Percentiles rank a stretch among this genome's conserved stretches.
Conservation (phyloP, 2,113 vertebrate species). For the Misgurnus mizolepis region DNA sequence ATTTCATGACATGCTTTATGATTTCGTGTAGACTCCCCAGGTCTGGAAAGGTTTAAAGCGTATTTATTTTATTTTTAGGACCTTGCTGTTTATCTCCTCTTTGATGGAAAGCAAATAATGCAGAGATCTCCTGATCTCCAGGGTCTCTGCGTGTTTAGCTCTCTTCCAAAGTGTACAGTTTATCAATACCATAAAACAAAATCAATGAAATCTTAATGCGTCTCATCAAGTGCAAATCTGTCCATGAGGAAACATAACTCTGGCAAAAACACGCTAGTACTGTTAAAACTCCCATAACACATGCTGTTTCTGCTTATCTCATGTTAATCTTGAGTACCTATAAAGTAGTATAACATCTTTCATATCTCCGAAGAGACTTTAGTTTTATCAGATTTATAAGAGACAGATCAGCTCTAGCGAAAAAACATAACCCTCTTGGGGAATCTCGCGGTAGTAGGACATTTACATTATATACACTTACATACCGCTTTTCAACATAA, state of each 20-base stretch:
- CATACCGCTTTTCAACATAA: too few species aligned
- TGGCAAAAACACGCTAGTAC: neutral
- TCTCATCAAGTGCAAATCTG: constrained; percentile 20
- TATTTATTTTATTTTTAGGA: constrained; percentile 37
- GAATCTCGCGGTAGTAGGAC: too few species aligned
- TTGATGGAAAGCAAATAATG: constrained; percentile 8
- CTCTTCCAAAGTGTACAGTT: constrained; percentile 10
- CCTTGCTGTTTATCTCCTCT: constrained; percentile 14
- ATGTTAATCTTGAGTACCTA: too few species aligned
- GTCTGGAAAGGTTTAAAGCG: constrained; percentile 2
- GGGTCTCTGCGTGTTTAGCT: neutral
- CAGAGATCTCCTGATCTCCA: neutral
- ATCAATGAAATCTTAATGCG: constrained; percentile 37
- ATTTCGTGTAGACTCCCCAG: neutral
- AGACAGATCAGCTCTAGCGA: too few species aligned
- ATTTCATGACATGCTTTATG: constrained; percentile 32
- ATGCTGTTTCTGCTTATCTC: too few species aligned
- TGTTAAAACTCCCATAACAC: too few species aligned
- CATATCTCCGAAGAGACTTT: too few species aligned
- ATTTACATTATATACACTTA: too few species aligned
- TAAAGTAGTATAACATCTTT: too few species aligned
- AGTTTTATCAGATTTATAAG: too few species aligned
- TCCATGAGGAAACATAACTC: neutral
- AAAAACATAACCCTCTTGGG: too few species aligned
- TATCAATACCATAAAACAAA: constrained; percentile 37